These are phyloP conservation scores for Phrixothrix hirtus DNA, from an alignment of 2,888 invertebrate species.

Conservation along the genomic window DNA sequence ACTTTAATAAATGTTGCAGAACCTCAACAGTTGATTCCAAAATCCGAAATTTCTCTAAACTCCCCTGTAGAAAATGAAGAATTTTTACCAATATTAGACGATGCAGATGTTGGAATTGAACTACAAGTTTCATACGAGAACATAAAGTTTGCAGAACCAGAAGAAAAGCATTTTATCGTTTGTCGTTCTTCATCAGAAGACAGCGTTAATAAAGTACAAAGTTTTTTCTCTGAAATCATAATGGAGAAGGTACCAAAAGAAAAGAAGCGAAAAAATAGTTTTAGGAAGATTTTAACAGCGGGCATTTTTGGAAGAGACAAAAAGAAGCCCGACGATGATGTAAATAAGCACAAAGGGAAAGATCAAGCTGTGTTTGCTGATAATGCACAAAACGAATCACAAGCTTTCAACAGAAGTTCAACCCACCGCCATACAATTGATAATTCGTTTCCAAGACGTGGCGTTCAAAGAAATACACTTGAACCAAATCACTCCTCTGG, in stretches of 20 bases:
- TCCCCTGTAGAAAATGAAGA: not conserved
- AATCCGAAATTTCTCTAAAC: not conserved
- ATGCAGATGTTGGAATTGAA: conserved; percentile 1
- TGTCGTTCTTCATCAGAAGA: conserved; percentile 46
- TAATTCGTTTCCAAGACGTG: conserved; percentile 13
- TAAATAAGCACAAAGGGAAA: conserved; percentile 40
- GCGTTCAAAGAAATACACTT: not conserved
- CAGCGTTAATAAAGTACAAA: conserved; percentile 46
- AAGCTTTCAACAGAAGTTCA: conserved; percentile 44
- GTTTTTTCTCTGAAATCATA: conserved; percentile 46
- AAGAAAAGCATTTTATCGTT: conserved; percentile 36
- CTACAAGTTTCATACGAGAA: conserved; percentile 13
- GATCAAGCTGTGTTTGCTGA: conserved; percentile 45
- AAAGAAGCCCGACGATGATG: conserved; percentile 49
- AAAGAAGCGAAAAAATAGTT: conserved; percentile 51
- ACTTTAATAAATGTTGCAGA: too few species aligned
- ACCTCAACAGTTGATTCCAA: too few species aligned
- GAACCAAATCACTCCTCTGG: not conserved
- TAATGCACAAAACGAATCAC: conserved; percentile 50
- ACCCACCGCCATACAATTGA: conserved; percentile 43
- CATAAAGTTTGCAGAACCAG: conserved; percentile 35
- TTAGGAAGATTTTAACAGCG: conserved; percentile 47
- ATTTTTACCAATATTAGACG: too few species aligned
- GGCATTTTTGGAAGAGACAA: conserved; percentile 49
- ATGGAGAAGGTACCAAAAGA: conserved; percentile 48